phyloP scores from a whole-genome alignment of 2,113 vertebrate genomes.

The Cariama cristata region DNA sequence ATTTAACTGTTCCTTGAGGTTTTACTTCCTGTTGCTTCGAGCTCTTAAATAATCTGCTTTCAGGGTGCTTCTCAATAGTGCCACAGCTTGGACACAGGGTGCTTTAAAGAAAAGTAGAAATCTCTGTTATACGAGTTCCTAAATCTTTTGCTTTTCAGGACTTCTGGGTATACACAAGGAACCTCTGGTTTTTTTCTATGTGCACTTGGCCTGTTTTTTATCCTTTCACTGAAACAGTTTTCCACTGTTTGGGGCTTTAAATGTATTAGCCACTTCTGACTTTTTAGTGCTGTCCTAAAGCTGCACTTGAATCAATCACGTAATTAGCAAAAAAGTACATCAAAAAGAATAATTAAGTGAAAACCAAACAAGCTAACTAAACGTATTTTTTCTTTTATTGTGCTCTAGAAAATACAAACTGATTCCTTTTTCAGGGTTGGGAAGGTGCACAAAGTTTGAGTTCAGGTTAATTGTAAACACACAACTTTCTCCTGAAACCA shows the following conservation, averaged over 20 bases:
- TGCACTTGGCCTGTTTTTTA: background rate
- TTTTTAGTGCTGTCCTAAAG: background rate
- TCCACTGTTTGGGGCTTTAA: background rate
- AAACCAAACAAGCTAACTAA: background rate
- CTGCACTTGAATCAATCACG: background rate
- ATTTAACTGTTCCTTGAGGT: background rate
- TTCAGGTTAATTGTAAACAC: constrained; percentile 8
- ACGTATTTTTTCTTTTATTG: background rate
- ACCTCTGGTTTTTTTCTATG: background rate
- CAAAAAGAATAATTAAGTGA: background rate
- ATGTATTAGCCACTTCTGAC: background rate
- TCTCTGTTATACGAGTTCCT: background rate
- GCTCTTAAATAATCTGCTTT: background rate
- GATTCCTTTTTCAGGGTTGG: background rate
- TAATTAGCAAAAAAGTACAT: background rate
- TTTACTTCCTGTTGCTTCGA: background rate
- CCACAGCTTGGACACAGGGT: background rate
- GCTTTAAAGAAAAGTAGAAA: background rate
- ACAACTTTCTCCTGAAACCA: background rate
- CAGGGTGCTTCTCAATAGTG: background rate
- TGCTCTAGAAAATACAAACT: background rate
- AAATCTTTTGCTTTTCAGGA: background rate
- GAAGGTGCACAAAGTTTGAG: background rate
- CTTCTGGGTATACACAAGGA: background rate
- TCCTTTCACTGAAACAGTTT: background rate